A percentile compares a stretch with the other conserved stretches of the same genome.
phyloP scores from a whole-genome alignment of 2,113 vertebrate genomes.

The Stegostoma tigrinum region DNA sequence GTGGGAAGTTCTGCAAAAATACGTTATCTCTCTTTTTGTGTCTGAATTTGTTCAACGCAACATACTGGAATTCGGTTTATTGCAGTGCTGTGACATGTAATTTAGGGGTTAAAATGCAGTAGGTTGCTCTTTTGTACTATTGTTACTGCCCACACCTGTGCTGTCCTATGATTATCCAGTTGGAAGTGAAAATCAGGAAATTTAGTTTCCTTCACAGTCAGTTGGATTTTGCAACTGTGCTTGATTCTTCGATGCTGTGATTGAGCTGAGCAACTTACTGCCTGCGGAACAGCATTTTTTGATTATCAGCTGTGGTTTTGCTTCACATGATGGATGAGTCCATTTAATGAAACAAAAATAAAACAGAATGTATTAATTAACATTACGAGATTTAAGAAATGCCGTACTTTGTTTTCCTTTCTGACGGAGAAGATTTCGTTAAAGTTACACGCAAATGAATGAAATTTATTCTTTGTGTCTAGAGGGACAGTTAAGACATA shows the following conservation, averaged over 20 bases:
- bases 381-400: background rate
- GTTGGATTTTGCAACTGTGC: too few species aligned
- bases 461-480: constrained; percentile 35
- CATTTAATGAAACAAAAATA: background rate
- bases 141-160: too few species aligned
- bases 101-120: background rate
- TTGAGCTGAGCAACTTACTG: background rate
- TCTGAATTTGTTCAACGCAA: background rate
- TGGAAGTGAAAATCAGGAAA: too few species aligned
- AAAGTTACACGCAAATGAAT: background rate
- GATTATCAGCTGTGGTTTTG: background rate
- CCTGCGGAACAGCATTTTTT: background rate
- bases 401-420: background rate
- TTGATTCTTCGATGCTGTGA: background rate
- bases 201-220: too few species aligned
- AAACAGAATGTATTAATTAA: background rate
- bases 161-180: too few species aligned
- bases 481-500: constrained; percentile 85
- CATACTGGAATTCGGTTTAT: background rate
- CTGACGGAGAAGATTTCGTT: constrained; percentile 37
- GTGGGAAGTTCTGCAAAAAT: background rate
- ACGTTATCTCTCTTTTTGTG: background rate
- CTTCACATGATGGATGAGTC: background rate
- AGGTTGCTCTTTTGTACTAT: too few species aligned
- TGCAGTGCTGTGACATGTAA: background rate